These are phyloP conservation scores for Paradoxurus hermaphroditus DNA, from an alignment of 2,113 vertebrate genomes.

Conservation along the genomic window DNA sequence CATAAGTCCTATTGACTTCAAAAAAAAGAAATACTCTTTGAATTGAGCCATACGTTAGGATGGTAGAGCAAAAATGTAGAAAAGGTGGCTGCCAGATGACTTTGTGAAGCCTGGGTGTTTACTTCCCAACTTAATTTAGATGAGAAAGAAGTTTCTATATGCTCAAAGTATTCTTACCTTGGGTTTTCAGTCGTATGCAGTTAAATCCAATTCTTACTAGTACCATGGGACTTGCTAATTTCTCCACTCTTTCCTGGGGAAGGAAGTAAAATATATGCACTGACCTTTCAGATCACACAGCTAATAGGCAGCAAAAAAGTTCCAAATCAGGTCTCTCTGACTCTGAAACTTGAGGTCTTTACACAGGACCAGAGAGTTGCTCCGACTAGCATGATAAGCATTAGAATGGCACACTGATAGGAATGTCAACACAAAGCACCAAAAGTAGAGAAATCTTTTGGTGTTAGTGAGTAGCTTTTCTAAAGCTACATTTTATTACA, in stretches of 20 bases:
- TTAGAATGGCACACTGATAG: background rate
- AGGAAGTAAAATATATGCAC: background rate
- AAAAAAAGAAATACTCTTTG: background rate
- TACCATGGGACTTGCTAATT: background rate
- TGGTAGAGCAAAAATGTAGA: background rate
- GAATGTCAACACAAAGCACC: background rate
- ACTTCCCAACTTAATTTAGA: background rate
- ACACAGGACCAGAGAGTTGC: background rate
- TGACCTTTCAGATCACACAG: background rate
- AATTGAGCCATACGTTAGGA: background rate
- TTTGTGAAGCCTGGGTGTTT: background rate
- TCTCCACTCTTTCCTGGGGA: background rate
- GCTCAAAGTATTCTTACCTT: background rate
- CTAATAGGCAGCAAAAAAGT: background rate
- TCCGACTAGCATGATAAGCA: background rate
- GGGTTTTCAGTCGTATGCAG: background rate
- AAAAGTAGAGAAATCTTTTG: background rate
- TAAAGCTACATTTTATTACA: background rate
- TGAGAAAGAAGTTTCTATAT: background rate
- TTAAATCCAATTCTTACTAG: background rate
- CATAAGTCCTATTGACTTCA: background rate
- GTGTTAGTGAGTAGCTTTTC: background rate
- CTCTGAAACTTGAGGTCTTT: background rate
- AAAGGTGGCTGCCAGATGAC: background rate
- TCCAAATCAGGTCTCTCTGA: background rate